Conservation (phyloP, 2,113 vertebrate genomes). For the Vireo altiloquus region DNA sequence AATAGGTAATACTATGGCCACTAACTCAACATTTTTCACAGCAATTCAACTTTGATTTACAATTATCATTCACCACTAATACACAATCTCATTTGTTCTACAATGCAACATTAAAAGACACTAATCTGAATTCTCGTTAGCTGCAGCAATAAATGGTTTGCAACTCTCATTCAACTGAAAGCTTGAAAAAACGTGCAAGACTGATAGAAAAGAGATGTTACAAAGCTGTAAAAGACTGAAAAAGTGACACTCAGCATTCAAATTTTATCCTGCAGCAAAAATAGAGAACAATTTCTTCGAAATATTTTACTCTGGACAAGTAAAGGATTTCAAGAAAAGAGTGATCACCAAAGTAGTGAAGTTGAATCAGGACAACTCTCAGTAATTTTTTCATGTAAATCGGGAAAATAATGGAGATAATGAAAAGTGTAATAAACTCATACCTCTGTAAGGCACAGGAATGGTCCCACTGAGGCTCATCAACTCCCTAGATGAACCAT, state of each 20-base stretch:
- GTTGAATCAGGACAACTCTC: not conserved
- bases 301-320: not conserved
- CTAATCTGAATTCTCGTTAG: not conserved
- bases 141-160: not conserved
- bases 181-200: rapidly evolving
- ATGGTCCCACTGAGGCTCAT: conserved; percentile 97
- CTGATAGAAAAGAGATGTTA: not conserved
- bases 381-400: not conserved
- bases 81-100: not conserved
- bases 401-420: not conserved
- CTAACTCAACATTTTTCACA: not conserved
- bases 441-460: conserved; percentile 96
- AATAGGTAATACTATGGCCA: not conserved
- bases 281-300: not conserved
- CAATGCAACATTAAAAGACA: not conserved
- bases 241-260: not conserved
- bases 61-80: not conserved
- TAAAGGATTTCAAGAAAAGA: not conserved
- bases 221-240: not conserved
- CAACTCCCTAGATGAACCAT: conserved; percentile 90
- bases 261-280: not conserved
- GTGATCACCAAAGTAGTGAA: rapidly evolving
- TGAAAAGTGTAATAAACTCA: not conserved
- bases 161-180: not conserved
- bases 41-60: not conserved